These are phyloP conservation scores for Schizotus pectinicornis DNA, from an alignment of 2,888 invertebrate species.

Conservation along the genomic window DNA sequence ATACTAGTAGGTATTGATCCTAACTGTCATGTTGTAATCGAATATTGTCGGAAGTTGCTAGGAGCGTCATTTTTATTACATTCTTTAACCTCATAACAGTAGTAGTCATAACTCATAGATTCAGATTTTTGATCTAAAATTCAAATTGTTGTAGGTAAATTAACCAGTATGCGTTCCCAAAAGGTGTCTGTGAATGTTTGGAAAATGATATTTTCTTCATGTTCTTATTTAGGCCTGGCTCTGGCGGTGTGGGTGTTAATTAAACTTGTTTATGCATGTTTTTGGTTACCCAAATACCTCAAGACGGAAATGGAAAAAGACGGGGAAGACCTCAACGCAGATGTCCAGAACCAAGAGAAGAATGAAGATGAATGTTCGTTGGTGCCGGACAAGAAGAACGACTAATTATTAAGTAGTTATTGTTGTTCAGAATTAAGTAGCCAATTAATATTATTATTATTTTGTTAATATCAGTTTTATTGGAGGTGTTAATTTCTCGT, in stretches of 20 bases:
- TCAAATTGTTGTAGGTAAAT: no score
- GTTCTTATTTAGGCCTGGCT: slow-evolving; percentile 67
- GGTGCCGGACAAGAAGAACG: slow-evolving; percentile 34
- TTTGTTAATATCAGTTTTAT: no score
- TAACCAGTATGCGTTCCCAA: slow-evolving; percentile 65
- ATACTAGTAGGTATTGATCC: background rate
- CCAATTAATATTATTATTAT: no score
- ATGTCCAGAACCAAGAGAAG: slow-evolving; percentile 33
- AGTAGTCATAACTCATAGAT: no score
- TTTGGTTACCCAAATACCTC: slow-evolving; percentile 68
- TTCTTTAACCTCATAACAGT: background rate
- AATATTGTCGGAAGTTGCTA: background rate
- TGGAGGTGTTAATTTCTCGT: no score
- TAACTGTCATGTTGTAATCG: background rate
- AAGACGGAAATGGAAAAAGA: slow-evolving; percentile 60
- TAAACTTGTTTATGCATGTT: slow-evolving; percentile 69
- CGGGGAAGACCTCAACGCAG: slow-evolving; percentile 48
- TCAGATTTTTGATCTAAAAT: background rate
- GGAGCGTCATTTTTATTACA: background rate
- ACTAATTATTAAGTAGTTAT: slow-evolving; percentile 16
- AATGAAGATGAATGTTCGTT: slow-evolving; percentile 30
- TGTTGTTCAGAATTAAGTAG: background rate
- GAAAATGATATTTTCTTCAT: slow-evolving; percentile 70
- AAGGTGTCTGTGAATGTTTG: slow-evolving; percentile 72
- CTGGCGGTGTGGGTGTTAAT: slow-evolving; percentile 70